Conservation (phyloP, 2,888 invertebrate genomes). For the Leucophenga maculata region DNA sequence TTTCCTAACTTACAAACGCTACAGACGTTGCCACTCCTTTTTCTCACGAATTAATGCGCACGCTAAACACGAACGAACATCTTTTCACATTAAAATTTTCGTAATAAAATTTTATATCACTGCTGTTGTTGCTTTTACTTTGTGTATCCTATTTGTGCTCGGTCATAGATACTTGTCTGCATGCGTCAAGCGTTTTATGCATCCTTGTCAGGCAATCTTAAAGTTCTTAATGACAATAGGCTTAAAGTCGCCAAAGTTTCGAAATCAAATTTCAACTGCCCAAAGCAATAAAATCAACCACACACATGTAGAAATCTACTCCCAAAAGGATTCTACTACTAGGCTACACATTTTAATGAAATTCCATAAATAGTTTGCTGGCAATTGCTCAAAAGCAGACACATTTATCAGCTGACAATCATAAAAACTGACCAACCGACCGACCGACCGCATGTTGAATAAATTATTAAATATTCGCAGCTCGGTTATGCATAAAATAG, state of each 20-base stretch:
- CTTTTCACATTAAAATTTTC: slow-evolving; percentile 51
- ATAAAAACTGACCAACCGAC: slow-evolving; percentile 29
- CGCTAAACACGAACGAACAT: slow-evolving; percentile 47
- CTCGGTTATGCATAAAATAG: slow-evolving; percentile 10
- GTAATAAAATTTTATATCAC: slow-evolving; percentile 56
- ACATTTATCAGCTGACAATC: slow-evolving; percentile 45
- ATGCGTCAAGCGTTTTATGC: too few species aligned
- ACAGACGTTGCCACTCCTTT: slow-evolving; percentile 15
- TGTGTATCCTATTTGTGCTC: too few species aligned
- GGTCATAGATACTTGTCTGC: too few species aligned
- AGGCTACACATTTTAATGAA: slow-evolving; percentile 50
- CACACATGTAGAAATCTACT: neutral
- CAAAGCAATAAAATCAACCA: slow-evolving; percentile 9
- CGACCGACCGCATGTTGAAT: slow-evolving; percentile 37
- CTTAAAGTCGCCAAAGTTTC: neutral
- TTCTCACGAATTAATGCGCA: slow-evolving; percentile 8
- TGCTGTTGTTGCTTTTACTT: slow-evolving; percentile 18
- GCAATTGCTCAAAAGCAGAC: slow-evolving; percentile 21
- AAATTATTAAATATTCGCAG: slow-evolving; percentile 44
- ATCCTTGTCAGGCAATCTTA: neutral
- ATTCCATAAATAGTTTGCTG: slow-evolving; percentile 49
- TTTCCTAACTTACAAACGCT: neutral
- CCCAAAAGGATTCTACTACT: slow-evolving; percentile 20
- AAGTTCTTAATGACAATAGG: neutral
- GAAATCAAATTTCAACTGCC: neutral